These are phyloP conservation scores for Chaenocephalus aceratus DNA, from an alignment of 2,113 vertebrate species.

Conservation along the genomic window DNA sequence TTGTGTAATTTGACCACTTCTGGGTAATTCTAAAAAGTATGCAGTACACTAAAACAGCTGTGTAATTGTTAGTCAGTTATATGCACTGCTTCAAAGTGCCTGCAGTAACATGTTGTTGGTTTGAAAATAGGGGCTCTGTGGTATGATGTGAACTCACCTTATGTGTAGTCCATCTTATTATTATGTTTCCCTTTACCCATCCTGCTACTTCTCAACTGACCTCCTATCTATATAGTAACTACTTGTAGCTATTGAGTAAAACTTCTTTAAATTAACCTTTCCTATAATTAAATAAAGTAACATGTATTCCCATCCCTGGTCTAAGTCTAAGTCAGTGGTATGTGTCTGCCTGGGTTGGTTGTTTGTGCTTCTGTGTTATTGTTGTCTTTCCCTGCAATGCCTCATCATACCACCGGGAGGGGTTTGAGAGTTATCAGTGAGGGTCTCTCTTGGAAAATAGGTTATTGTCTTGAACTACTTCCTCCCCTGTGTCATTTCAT, in stretches of 20 bases:
- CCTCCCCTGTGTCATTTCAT: not conserved
- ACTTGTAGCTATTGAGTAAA: not conserved
- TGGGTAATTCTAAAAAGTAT: not conserved
- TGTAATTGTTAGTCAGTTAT: not conserved
- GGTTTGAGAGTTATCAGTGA: conserved; percentile 16
- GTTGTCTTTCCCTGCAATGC: conserved; percentile 36
- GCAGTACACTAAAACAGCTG: too few relatives aligned
- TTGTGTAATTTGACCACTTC: not conserved
- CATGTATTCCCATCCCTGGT: not conserved
- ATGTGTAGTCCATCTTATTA: too few relatives aligned
- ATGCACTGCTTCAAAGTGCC: not conserved
- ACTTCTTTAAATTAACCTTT: not conserved
- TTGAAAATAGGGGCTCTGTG: not conserved
- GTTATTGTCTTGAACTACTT: not conserved
- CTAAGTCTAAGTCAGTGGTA: not conserved
- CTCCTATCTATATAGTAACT: too few relatives aligned
- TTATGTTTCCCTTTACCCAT: not conserved
- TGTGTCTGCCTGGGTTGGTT: not conserved
- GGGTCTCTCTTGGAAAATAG: not conserved
- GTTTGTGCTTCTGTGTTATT: not conserved
- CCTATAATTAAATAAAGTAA: not conserved
- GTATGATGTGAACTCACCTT: not conserved
- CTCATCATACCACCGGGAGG: conserved; percentile 54
- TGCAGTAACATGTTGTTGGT: not conserved
- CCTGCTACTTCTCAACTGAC: not conserved